Base-by-base conservation (phyloP, 2,797 vertebrate species). In the Amblyopsis hoosieri region DNA sequence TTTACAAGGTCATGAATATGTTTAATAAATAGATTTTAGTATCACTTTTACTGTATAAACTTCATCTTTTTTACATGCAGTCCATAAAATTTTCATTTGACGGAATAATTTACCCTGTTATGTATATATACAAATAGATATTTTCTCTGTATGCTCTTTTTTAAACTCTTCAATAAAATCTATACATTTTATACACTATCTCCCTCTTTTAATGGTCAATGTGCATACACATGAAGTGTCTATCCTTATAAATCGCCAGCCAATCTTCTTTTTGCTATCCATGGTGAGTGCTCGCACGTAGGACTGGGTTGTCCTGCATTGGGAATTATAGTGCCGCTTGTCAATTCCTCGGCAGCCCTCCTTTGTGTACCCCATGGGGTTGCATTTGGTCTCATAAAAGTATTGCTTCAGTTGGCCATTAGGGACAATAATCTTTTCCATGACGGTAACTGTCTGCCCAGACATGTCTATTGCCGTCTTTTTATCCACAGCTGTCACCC, bases 81-180 rank as follows among this genome's bases (percentile, higher is more conserved):
- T 99, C 96, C 97, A 99, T 99, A 99, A 99, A 99, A 98, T 98
- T 95, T 96, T 96, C 94, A 93, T 95, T 95, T 98, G 94, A 99
- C 95, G 90, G 97, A 99, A 99, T 99, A 99, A 99, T 98, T 99
- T 99, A 99, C 97, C 97, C 96, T 98, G 97, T 98, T 96, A 98
- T 97, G 96, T 97, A 97, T 99, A 98, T 99, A 98, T 98, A 99
- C 97, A 99, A 98, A 99, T 98, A 99, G 96, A 99, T 98, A 96
- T 95, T 94, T 96, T 95, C 94, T 92, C 90, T 93, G 87, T 92
- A 92, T 90, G 96, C 93, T 95, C 93, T 95, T 93, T 91, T 93
- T 94, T 92, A 96, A 95, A 95, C 94, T 98, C 95, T 91, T 98
- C 96, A 93, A 97, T 99, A 98, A 95, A 98, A 97, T 98, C 95